Evolutionary conservation across 1,140 invertebrate species (phyloP).

Genomic region (Pseudomyrmex cubaensis): DNA sequence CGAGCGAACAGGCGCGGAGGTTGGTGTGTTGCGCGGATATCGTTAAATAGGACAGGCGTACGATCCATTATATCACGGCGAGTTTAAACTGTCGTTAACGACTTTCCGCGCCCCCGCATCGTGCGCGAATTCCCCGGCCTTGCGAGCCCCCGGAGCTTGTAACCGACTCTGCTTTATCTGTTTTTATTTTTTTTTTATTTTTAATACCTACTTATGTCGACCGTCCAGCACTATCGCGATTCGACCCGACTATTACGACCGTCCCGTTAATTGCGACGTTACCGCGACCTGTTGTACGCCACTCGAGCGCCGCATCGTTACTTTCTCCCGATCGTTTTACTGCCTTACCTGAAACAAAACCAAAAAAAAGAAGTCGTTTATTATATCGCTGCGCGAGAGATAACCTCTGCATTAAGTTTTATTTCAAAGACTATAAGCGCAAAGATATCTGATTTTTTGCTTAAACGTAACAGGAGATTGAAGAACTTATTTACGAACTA

Average conservation of each 20-base stretch:
- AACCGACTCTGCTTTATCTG: constrained; percentile 42
- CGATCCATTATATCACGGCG: constrained; percentile 60
- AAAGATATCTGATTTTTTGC: background rate
- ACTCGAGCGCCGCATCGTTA: background rate
- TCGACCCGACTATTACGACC: constrained; percentile 42
- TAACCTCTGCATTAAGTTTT: constrained; percentile 17
- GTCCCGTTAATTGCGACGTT: constrained; percentile 61
- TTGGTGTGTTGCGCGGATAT: constrained; percentile 51
- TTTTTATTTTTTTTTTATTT: background rate
- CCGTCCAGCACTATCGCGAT: constrained; percentile 31
- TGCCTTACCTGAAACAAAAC: constrained; percentile 69
- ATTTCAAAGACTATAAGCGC: background rate
- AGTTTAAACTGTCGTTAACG: constrained; percentile 71
- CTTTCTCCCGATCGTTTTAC: constrained; percentile 16
- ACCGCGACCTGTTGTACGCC: constrained; percentile 50
- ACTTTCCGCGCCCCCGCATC: constrained; percentile 55
- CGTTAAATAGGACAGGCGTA: constrained; percentile 62
- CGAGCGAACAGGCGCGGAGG: background rate
- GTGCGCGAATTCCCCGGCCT: constrained; percentile 33
- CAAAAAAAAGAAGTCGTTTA: constrained; percentile 1
- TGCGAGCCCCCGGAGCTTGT: constrained; percentile 37
- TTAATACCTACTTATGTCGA: constrained; percentile 56
- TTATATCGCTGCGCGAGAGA: constrained; percentile 39
- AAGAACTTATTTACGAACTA: background rate
- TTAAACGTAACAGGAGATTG: background rate